These are phyloP conservation scores for Indicator maculatus DNA, from an alignment of 2,113 vertebrate genomes.

Conservation along the genomic window DNA sequence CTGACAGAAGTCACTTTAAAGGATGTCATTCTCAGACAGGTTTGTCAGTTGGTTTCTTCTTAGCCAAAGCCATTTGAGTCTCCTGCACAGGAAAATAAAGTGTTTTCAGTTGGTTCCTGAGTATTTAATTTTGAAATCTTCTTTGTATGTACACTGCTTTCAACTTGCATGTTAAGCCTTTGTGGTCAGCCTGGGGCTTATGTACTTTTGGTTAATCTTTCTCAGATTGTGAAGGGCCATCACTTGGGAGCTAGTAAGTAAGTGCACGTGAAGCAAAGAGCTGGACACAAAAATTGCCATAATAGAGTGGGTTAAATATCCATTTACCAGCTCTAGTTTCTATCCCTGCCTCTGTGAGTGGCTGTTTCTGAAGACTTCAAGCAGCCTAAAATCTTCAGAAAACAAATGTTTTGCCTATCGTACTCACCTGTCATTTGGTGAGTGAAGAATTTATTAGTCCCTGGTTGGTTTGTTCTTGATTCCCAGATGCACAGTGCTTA, in stretches of 20 bases:
- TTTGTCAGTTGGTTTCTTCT: neutral
- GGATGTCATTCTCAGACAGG: neutral
- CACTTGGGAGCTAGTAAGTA: neutral
- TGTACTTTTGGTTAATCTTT: neutral
- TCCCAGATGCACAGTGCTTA: neutral
- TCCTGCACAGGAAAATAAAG: neutral
- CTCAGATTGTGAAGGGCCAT: neutral
- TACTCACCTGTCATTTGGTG: neutral
- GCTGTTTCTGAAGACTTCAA: neutral
- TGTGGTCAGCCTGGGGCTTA: neutral
- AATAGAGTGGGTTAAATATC: neutral
- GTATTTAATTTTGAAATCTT: neutral
- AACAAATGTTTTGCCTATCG: neutral
- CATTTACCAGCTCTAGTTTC: neutral
- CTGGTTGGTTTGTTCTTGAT: neutral
- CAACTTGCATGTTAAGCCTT: neutral
- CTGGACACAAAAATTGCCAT: neutral
- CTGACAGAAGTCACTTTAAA: neutral
- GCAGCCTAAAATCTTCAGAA: neutral
- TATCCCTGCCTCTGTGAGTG: neutral
- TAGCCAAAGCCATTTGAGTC: neutral
- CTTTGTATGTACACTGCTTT: neutral
- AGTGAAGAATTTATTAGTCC: neutral
- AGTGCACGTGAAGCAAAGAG: neutral
- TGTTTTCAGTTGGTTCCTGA: neutral